Base-by-base conservation (phyloP, 2,888 invertebrate genomes). In the Tortricodes alternella region DNA sequence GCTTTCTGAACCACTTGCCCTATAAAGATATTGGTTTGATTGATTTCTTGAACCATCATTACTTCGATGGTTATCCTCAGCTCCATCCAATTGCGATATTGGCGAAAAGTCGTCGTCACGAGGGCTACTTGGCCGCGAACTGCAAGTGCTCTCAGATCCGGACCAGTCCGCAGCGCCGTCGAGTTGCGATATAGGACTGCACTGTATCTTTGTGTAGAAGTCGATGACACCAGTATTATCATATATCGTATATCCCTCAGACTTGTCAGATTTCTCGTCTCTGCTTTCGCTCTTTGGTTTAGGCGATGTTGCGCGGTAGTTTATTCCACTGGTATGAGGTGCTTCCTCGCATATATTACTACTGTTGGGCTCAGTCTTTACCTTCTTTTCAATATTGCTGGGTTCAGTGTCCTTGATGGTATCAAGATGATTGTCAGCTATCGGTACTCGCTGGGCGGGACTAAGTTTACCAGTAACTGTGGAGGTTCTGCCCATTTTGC, bases 111-210 rank as follows among this genome's bases (percentile, higher is more conserved):
- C 79, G 21, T 68, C 83, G 55, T 81, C 80, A 46, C 78, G 76
- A 1, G 91, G 91, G 63, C 91, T 91, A 23, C 74, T 76, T 2
- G 90, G 90, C 49, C 87, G 82, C 0, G 89, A 89, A 58, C 91
- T 89, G 46, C 89, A 89, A 34, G 84, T 89, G 62, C 86, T 89
- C 64, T 89, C 91, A 7, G 88, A 92, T 43, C 93, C 92, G 15
- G 94, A 92, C 90, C 94, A 92, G 70, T 95, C 95, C 34, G 93
- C 93, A 0, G 94, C 92, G 2, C 95, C 95, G 73, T 94, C 95
- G 59, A 94, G 80, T 79, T 95, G 94, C 38, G 94, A 93, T 62
- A 95, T 93, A 51, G 91, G 91, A 63, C 91, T 91, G 64, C 91
- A 91, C 52, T 90, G 90, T 63, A 91, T 91, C 68, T 91, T 91